A percentile compares a stretch with the other conserved stretches of the same genome.
phyloP scores from a whole-genome alignment of 1,140 invertebrate species.

The Zophobas morio region DNA sequence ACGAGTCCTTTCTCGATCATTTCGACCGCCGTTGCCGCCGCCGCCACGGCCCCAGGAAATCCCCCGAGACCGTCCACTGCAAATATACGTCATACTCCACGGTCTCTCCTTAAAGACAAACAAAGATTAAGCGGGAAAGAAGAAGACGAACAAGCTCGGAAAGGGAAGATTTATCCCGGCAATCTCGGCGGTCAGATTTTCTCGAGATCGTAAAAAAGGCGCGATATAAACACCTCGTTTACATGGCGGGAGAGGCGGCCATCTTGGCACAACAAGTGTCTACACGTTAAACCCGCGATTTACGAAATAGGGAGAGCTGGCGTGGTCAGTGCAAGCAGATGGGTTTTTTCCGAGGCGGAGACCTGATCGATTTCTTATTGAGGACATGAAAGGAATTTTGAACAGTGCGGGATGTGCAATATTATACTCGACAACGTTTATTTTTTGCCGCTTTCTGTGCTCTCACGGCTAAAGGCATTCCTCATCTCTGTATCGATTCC shows the following conservation, averaged over 20 bases:
- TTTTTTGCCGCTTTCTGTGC: slow-evolving; percentile 54
- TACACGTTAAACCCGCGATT: neutral
- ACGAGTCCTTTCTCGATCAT: slow-evolving; percentile 34
- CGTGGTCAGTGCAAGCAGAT: slow-evolving; percentile 43
- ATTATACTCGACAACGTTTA: slow-evolving; percentile 58
- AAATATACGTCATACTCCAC: slow-evolving; percentile 27
- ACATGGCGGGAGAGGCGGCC: neutral
- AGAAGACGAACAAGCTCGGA: neutral
- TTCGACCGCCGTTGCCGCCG: slow-evolving; percentile 23
- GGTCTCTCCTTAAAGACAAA: slow-evolving; percentile 22
- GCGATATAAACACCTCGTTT: slow-evolving; percentile 37
- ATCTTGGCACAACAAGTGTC: slow-evolving; percentile 2
- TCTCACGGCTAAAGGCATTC: slow-evolving; percentile 51
- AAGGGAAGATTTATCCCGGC: slow-evolving; percentile 12
- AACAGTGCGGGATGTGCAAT: slow-evolving; percentile 56
- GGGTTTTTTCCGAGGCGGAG: slow-evolving; percentile 46
- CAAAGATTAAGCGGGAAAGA: slow-evolving; percentile 16
- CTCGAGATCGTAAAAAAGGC: slow-evolving; percentile 18
- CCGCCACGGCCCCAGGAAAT: slow-evolving; percentile 16
- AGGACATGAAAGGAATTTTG: slow-evolving; percentile 58
- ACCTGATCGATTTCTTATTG: slow-evolving; percentile 52
- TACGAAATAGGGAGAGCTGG: slow-evolving; percentile 14
- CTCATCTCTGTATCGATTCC: slow-evolving; percentile 53
- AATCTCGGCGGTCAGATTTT: slow-evolving; percentile 38
- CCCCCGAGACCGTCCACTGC: slow-evolving; percentile 13